Evolutionary conservation across 2,888 invertebrate species (phyloP), one percentile per base, ranked within the genome.

Genomic region (Chrysotoxum bicinctum): DNA sequence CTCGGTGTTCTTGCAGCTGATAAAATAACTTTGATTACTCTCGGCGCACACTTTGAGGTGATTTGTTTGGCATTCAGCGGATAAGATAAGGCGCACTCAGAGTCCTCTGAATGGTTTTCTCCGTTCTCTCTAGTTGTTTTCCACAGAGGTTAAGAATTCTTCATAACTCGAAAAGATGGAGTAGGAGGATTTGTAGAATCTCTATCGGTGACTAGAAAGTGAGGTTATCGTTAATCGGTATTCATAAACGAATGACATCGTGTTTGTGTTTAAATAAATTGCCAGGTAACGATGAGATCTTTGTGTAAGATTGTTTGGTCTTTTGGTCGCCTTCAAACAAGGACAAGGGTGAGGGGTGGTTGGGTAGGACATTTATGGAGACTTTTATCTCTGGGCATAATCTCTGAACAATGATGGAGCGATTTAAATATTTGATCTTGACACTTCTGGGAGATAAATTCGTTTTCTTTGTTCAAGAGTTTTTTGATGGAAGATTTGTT

Each of bases 11-110:
- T 50, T 48, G 68, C 35, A 77, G 82, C 83, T 74, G 78, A 83
- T 83, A 74, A 78, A 83, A 78, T 83, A 32, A 56, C 69, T 73
- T 69, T 78, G 82, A 82, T 82, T 77, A 58, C 77, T 52, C 43
- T 76, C 19, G 50, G 66, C 66, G 52, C 68, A 70, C 82, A 73
- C 73, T 83, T 83, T 83, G 54, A 64, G 83, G 74, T 74, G 82
- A 83, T 83, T 83, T 83, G 83, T 83, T 83, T 83, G 78, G 83
- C 74, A 83, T 83, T 83, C 78, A 78, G 64, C 62, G 74, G 73
- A 83, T 78, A 69, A 83, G 83, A 54, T 83, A 83, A 83, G 83
- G 58, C 68, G n/a, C 19, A 40, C 23, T 16, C 30, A 8, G 23
- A 12, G 14, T 26, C n/a, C 26, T 23, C 40, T 66, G 64, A 37